These are phyloP conservation scores for Corbicula japonica DNA, from an alignment of 2,888 invertebrate species.

Conservation along the genomic window DNA sequence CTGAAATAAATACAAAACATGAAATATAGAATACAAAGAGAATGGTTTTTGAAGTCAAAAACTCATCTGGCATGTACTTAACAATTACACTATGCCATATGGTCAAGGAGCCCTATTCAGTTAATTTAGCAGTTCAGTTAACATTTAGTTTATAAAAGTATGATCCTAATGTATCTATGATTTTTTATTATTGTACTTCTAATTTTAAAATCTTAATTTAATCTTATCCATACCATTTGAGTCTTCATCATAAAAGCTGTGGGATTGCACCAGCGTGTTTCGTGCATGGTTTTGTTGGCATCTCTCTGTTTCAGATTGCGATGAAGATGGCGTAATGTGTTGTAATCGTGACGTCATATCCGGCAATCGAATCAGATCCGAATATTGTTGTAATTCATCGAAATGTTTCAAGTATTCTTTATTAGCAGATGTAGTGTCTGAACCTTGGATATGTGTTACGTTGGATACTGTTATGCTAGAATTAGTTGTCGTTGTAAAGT, in stretches of 20 bases:
- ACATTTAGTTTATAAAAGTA: too few relatives aligned
- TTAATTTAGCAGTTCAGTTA: too few relatives aligned
- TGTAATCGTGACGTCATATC: conserved; percentile 32
- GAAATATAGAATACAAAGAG: too few relatives aligned
- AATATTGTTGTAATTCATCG: conserved; percentile 39
- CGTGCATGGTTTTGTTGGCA: conserved; percentile 8
- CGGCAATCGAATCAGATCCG: conserved; percentile 44
- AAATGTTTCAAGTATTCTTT: conserved; percentile 26
- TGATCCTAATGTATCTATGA: too few relatives aligned
- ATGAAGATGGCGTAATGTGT: conserved; percentile 6
- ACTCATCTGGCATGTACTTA: too few relatives aligned
- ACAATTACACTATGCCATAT: too few relatives aligned
- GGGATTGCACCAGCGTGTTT: neutral
- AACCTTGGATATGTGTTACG: neutral
- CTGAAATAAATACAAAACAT: conserved; percentile 36
- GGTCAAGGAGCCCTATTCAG: too few relatives aligned
- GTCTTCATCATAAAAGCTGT: conserved; percentile 40
- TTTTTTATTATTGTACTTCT: too few relatives aligned
- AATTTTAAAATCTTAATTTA: too few relatives aligned
- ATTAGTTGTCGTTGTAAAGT: conserved; percentile 3
- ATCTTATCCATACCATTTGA: conserved; percentile 47
- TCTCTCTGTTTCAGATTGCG: conserved; percentile 15
- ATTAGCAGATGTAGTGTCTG: neutral
- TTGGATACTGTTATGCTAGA: neutral
- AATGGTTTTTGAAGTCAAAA: too few relatives aligned